Base-by-base conservation (phyloP, 2,113 vertebrate genomes). In the Eubucco bourcierii region DNA sequence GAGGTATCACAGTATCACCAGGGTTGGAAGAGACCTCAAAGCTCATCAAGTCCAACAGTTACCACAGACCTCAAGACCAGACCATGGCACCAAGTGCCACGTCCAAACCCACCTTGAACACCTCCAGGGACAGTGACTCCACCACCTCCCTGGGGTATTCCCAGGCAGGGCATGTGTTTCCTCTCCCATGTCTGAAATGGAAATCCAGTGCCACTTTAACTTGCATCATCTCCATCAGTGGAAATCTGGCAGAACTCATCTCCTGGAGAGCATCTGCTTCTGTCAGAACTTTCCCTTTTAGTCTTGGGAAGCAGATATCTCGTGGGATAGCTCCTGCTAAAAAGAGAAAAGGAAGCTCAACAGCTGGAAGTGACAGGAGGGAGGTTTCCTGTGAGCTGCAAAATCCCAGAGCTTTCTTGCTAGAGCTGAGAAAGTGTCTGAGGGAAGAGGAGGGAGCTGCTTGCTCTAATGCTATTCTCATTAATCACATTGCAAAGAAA, bases 401-500 rank as follows among this genome's bases (percentile, higher is more conserved):
- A 1, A 91, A 79, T 95, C 91, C 80, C 65, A 47, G 63, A 55
- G 72, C 83, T 59, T 94, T 84, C 80, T 93, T 66, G 82, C 77
- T 61, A 13, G 82, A 84, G 86, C 59, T 39, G 46, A 23, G 88
- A 53, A 56, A 29, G 86, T 23, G 3, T 71, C 50, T 90, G 59
- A 17, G 34, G 82, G 44, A 63, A 52, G 95, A 84, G 94, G 82
- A 79, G 90, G 67, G 29, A 85, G 81, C 81, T 89, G 53, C 93
- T 81, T 80, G 92, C 78, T 96, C 96, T 85, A 50, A 50, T 82
- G 90, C 91, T 76, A 53, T 93, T 92, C 93, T 94, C 92, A 95
- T 97, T 97, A 96, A 97, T 98, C 97, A 97, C 53, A 34, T 87
- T 17, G 90, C 97, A 97, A 97, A 97, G 97, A 97, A 97, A 84